Conservation (phyloP, 2,113 vertebrate genomes). For the Podarcis muralis region DNA sequence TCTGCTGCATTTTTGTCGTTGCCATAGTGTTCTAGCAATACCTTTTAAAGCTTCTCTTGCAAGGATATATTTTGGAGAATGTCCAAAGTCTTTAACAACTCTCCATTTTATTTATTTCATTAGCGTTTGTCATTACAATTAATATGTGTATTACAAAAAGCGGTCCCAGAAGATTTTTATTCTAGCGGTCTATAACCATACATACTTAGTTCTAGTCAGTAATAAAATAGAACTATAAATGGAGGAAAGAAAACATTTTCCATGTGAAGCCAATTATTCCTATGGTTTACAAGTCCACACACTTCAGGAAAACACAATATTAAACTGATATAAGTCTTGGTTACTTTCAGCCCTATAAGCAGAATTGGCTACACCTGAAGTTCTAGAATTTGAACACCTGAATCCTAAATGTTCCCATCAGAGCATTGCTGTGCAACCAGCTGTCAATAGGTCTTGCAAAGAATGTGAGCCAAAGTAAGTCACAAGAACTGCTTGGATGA, state of each 20-base stretch:
- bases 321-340: neutral
- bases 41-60: neutral
- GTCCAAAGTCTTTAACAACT: neutral
- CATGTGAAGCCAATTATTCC: slow-evolving; percentile 21
- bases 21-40: neutral
- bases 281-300: neutral
- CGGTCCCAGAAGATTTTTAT: too few species aligned
- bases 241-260: neutral
- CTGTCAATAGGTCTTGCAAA: neutral
- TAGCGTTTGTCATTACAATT: too few species aligned
- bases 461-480: slow-evolving; percentile 14
- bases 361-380: neutral
- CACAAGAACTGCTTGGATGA: fast-evolving
- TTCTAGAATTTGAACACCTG: neutral
- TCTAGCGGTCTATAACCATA: too few species aligned
- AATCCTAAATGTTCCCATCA: neutral
- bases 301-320: neutral
- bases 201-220: too few species aligned
- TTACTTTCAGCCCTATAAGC: neutral
- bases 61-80: neutral
- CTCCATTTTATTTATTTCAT: too few species aligned
- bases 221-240: too few species aligned
- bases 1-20: neutral
- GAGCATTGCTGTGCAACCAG: neutral
- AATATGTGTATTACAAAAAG: too few species aligned